Base-by-base conservation (phyloP, 2,113 vertebrate species). In the Bujurquina vittata region DNA sequence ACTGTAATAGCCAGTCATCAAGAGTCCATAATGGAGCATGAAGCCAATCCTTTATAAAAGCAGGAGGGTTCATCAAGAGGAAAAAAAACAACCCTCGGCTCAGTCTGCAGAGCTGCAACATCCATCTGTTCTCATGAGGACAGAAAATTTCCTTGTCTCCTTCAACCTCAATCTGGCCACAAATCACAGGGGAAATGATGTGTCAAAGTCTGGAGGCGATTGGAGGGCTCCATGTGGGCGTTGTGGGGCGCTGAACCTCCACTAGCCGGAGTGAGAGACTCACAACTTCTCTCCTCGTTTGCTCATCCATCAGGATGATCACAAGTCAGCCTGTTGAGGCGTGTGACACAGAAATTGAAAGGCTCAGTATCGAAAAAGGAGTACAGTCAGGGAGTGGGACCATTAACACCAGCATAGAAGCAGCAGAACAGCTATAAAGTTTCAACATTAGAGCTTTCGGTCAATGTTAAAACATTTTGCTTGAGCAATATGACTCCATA, bases 131-230 rank as follows among this genome's bases (percentile, higher is more conserved):
- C 79, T 90, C 55, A 58, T 67, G 74, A 86, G 80, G 79, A 81
- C 74, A 26, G 82, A 84, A 87, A 62, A 90, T 89, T 77, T 91
- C 82, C 88, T 80, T 75, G 75, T 87, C 86, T 86, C 83, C 88
- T 84, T 92, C 89, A 84, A 93, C 90, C 91, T 93, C 87, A 86
- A 90, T 92, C 84, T 82, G 81, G 84, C 84, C 84, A 95, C 92
- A 94, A 94, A 94, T 95, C 93, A 93, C 85, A 10, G 58, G 67
- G 89, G 88, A 92, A 95, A 94, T 90, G 84, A 92, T 88, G 86
- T 94, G 93, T 94, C 89, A 90, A 75, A 89, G 75, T 86, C 89
- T 79, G 77, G 88, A 84, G 84, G 85, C 37, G 72, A 87, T 59
- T 49, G 78, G 77, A 78, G 63, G 58, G 81, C 59, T 84, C 22